Percentiles rank a stretch among this genome's conserved stretches.
Evolutionary conservation across 1,140 invertebrate genomes (phyloP).

Genomic region (Drosophila carrolli): DNA sequence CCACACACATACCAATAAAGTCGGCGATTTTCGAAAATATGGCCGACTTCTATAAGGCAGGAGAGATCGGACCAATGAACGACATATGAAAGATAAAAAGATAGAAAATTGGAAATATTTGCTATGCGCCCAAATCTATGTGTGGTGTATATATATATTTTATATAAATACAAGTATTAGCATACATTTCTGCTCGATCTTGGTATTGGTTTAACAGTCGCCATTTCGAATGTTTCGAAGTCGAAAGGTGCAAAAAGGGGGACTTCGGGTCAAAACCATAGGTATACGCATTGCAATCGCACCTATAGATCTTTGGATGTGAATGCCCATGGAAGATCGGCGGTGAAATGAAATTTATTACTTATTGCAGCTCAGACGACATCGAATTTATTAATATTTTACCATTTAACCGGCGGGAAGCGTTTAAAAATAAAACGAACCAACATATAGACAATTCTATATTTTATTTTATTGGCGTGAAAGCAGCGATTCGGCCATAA

Average conservation of each 20-base stretch:
- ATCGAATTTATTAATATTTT: constrained; percentile 79
- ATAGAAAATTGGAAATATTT: constrained; percentile 82
- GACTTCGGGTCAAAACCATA: constrained; percentile 50
- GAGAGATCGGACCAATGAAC: constrained; percentile 64
- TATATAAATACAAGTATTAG: constrained; percentile 28
- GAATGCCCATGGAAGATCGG: too few relatives aligned
- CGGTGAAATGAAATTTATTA: constrained; percentile 69
- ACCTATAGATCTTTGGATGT: constrained; percentile 3
- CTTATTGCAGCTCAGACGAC: constrained; percentile 70
- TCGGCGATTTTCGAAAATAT: constrained; percentile 66
- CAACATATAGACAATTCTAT: constrained; percentile 53
- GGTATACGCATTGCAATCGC: constrained; percentile 1
- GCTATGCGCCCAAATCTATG: constrained; percentile 50
- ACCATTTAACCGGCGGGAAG: constrained; percentile 62
- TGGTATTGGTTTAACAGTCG: constrained; percentile 66
- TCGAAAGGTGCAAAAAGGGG: constrained; percentile 71
- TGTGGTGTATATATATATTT: constrained; percentile 15
- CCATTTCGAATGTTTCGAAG: constrained; percentile 72
- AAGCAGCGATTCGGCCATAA: constrained; percentile 51
- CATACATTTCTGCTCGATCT: constrained; percentile 26
- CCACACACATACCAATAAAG: constrained; percentile 35
- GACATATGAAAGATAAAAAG: constrained; percentile 75
- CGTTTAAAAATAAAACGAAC: constrained; percentile 69
- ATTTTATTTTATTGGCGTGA: constrained; percentile 57
- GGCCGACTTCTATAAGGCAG: constrained; percentile 67